Conservation (phyloP, 2,888 invertebrate species). For the Dorcus hopei region DNA sequence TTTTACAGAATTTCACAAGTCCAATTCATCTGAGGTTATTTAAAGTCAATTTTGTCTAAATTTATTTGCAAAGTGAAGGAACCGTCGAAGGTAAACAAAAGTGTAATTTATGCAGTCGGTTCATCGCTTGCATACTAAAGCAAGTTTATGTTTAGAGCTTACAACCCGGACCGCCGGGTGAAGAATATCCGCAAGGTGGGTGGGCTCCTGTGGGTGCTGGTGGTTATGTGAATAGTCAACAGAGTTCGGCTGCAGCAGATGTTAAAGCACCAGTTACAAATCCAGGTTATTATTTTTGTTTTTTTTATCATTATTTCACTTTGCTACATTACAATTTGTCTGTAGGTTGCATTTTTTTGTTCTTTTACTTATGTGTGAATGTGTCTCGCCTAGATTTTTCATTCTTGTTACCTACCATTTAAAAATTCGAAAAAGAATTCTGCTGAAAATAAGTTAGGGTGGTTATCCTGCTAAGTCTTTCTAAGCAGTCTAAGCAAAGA, state of each 20-base stretch:
- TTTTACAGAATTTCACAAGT: conserved; percentile 27
- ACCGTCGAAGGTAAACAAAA: conserved; percentile 25
- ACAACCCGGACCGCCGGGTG: conserved; percentile 30
- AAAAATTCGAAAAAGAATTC: no score
- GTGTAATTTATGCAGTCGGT: conserved; percentile 5
- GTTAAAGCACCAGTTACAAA: neutral
- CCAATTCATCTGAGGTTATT: conserved; percentile 29
- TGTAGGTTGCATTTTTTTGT: no score
- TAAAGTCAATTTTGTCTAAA: conserved; percentile 20
- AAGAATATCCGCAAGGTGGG: conserved; percentile 29
- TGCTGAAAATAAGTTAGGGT: no score
- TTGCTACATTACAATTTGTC: no score
- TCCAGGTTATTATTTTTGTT: no score
- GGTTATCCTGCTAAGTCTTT: no score
- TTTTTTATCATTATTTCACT: no score
- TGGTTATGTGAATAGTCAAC: conserved; percentile 6
- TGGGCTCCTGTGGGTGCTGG: conserved; percentile 30
- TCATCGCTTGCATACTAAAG: conserved; percentile 14
- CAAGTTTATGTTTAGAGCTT: conserved; percentile 27
- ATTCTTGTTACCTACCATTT: no score
- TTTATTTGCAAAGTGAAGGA: conserved; percentile 24
- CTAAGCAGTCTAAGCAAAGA: no score
- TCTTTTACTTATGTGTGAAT: no score
- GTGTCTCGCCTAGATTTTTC: no score
- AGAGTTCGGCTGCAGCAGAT: neutral